phyloP scores from a whole-genome alignment of 2,888 invertebrate species.

The Lasius platythorax region DNA sequence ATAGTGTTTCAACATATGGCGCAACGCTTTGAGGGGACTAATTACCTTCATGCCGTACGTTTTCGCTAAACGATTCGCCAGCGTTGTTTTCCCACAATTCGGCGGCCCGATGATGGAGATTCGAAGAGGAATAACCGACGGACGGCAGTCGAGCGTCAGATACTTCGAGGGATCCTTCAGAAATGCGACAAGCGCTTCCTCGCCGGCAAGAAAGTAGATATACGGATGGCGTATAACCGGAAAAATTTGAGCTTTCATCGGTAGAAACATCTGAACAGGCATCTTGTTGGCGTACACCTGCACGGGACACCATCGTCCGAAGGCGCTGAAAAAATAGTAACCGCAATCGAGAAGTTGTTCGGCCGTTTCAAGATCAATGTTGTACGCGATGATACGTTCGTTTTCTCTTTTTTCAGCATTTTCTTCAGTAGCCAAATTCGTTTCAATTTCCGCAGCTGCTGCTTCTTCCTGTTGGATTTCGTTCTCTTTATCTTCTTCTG shows the following conservation, averaged over 20 bases:
- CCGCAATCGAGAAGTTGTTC: constrained; percentile 88
- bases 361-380: constrained; percentile 87
- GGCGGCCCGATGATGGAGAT: constrained; percentile 89
- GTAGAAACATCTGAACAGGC: constrained; percentile 87
- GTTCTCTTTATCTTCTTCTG: constrained; percentile 86
- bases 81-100: constrained; percentile 88
- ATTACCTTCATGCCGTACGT: constrained; percentile 87
- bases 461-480: constrained; percentile 85
- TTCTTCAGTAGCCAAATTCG: constrained; percentile 76
- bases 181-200: constrained; percentile 87
- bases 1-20: constrained; percentile 86
- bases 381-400: constrained; percentile 84
- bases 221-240: constrained; percentile 88
- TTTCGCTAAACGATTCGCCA: constrained; percentile 87
- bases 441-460: constrained; percentile 84
- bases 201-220: constrained; percentile 88
- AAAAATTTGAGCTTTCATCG: constrained; percentile 86
- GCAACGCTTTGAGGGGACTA: constrained; percentile 87
- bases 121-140: constrained; percentile 87
- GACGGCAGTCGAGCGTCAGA: constrained; percentile 85
- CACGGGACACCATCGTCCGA: constrained; percentile 90
- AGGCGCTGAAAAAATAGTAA: constrained; percentile 89
- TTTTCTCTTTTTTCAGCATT: constrained; percentile 77
- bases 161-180: constrained; percentile 88
- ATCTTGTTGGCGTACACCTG: constrained; percentile 87